Conservation (phyloP, 2,888 invertebrate species). For the Beris morrisii region DNA sequence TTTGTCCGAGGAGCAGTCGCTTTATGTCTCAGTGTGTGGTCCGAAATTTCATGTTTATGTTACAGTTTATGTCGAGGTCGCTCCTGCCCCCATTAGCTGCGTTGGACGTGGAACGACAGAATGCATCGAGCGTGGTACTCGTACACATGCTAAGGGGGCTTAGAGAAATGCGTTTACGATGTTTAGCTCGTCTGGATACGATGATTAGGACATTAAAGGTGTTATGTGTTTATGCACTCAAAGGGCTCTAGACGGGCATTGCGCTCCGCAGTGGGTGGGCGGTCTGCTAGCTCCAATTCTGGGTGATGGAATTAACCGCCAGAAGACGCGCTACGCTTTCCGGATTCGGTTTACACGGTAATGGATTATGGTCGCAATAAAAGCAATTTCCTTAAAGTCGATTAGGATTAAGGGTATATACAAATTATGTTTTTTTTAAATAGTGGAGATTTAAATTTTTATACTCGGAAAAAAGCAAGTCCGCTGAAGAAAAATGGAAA, state of each 20-base stretch:
- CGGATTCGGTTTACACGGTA: slow-evolving; percentile 14
- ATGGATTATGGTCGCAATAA: slow-evolving; percentile 10
- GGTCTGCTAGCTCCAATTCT: slow-evolving; percentile 13
- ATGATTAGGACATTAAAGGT: slow-evolving; percentile 39
- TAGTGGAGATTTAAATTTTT: too few relatives aligned
- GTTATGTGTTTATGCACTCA: slow-evolving; percentile 32
- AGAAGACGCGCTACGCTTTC: slow-evolving; percentile 8
- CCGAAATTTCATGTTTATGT: slow-evolving; percentile 28
- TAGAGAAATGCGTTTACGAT: slow-evolving; percentile 35
- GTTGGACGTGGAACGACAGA: slow-evolving; percentile 16
- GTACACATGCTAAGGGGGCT: slow-evolving; percentile 10
- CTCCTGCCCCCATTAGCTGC: slow-evolving; percentile 15
- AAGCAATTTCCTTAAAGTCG: neutral
- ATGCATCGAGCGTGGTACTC: neutral
- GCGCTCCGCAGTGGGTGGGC: slow-evolving; percentile 20
- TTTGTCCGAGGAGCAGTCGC: slow-evolving; percentile 51
- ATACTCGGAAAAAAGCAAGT: too few relatives aligned
- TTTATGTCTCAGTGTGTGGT: slow-evolving; percentile 35
- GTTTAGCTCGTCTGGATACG: slow-evolving; percentile 32
- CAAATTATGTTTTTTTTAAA: too few relatives aligned
- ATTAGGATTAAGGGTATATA: too few relatives aligned
- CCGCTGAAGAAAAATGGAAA: too few relatives aligned
- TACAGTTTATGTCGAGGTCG: slow-evolving; percentile 27
- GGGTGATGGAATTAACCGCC: slow-evolving; percentile 20
- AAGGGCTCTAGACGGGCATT: slow-evolving; percentile 15